phyloP scores from a whole-genome alignment of 2,888 invertebrate genomes.

The Ormyrus pomaceus region DNA sequence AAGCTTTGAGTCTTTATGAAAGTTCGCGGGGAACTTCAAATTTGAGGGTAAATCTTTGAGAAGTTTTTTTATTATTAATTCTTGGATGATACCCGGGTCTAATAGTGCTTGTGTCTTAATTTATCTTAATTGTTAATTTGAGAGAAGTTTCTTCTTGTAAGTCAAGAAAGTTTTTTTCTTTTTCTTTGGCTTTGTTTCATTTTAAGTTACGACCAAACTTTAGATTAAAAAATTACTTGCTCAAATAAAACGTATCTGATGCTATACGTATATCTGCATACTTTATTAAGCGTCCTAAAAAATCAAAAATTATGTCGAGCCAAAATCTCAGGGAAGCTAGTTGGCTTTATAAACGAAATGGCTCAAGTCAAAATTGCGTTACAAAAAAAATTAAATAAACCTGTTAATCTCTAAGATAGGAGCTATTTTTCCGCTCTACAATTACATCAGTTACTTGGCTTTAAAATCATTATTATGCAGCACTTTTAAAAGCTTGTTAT shows the following conservation, averaged over 20 bases:
- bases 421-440: too few species aligned
- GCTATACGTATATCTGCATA: background rate
- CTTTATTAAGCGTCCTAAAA: too few species aligned
- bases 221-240: conserved; percentile 50
- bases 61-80: conserved; percentile 51
- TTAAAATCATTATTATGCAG: too few species aligned
- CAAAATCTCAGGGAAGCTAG: too few species aligned
- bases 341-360: too few species aligned
- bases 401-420: too few species aligned
- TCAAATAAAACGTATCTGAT: conserved; percentile 3
- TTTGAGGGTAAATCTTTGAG: conserved; percentile 41
- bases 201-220: conserved; percentile 39
- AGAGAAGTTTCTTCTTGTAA: conserved; percentile 19
- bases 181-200: conserved; percentile 36
- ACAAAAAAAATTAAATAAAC: too few species aligned
- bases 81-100: conserved; percentile 32
- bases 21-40: conserved; percentile 42
- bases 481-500: too few species aligned
- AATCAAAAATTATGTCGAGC: too few species aligned
- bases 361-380: too few species aligned
- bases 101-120: conserved; percentile 46
- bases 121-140: conserved; percentile 49
- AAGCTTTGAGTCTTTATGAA: conserved; percentile 42
- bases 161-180: conserved; percentile 5
- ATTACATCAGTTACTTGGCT: too few species aligned